Evolutionary conservation across 2,113 vertebrate genomes (phyloP).

Genomic region (Sebastes schlegelii): DNA sequence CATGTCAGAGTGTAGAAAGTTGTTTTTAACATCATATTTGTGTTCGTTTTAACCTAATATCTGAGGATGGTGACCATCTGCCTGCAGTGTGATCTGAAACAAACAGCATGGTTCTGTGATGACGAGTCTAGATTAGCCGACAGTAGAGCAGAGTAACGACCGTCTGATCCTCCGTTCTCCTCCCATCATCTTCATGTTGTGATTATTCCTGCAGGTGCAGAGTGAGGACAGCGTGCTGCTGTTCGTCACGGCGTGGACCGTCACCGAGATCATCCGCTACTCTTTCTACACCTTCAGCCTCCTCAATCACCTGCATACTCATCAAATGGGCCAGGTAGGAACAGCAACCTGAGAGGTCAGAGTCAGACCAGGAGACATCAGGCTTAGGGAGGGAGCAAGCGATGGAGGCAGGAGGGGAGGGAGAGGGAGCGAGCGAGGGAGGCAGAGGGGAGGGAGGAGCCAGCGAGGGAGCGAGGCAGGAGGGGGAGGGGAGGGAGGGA

Average conservation of each 20-base stretch:
- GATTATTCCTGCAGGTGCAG: slow-evolving; percentile 87
- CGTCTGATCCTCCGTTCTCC: neutral
- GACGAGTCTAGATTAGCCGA: neutral
- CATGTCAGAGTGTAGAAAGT: neutral
- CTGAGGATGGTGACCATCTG: neutral
- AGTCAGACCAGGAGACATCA: neutral
- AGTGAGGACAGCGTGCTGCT: slow-evolving; percentile 96
- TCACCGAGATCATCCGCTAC: slow-evolving; percentile 98
- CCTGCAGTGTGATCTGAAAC: slow-evolving; percentile 63
- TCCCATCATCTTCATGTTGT: slow-evolving; percentile 31
- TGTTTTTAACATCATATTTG: slow-evolving; percentile 40
- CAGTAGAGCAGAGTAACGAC: slow-evolving; percentile 2
- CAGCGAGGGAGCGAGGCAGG: no score
- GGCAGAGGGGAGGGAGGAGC: no score
- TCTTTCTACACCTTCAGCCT: slow-evolving; percentile 99
- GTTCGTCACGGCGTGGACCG: slow-evolving; percentile 95
- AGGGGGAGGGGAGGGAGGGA: no score
- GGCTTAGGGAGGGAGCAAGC: no score
- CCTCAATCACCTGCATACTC: slow-evolving; percentile 96
- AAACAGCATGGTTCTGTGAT: slow-evolving; percentile 62
- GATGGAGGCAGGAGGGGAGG: no score
- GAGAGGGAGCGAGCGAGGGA: no score
- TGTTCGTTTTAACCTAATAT: slow-evolving; percentile 32
- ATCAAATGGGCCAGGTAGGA: slow-evolving; percentile 98
- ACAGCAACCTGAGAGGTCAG: neutral